Percentiles rank a stretch among this genome's conserved stretches.
Conservation (phyloP, 2,888 invertebrate genomes). For the Eristalis pertinax region DNA sequence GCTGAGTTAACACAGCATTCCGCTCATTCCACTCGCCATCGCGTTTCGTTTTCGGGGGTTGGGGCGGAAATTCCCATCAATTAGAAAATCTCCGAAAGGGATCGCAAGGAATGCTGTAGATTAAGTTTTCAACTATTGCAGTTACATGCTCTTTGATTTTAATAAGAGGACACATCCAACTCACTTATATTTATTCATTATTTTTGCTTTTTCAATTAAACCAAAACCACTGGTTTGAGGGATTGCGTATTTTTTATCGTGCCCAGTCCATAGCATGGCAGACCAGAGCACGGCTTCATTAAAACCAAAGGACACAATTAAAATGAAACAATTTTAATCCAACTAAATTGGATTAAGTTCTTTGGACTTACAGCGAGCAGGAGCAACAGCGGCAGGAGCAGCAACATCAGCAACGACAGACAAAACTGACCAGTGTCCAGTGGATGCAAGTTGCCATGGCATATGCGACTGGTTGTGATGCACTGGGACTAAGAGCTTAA, state of each 20-base stretch:
- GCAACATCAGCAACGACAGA: conserved; percentile 13
- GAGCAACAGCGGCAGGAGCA: conserved; percentile 18
- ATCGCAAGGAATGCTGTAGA: conserved; percentile 52
- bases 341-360: conserved; percentile 71
- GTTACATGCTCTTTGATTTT: neutral
- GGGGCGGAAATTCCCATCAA: conserved; percentile 56
- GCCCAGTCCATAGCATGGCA: neutral
- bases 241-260: conserved; percentile 25
- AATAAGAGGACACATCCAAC: neutral
- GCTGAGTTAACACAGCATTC: conserved; percentile 55
- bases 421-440: conserved; percentile 48
- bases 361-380: conserved; percentile 36
- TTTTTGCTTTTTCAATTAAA: conserved; percentile 39
- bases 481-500: conserved; percentile 32
- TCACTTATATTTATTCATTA: conserved; percentile 39
- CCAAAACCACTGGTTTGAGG: conserved; percentile 26
- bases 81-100: conserved; percentile 55
- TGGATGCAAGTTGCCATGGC: conserved; percentile 51
- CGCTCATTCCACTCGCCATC: neutral
- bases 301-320: conserved; percentile 63
- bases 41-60: neutral
- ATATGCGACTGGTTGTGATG: conserved; percentile 35
- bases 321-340: conserved; percentile 71
- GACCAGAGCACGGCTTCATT: conserved; percentile 53
- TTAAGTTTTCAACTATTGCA: conserved; percentile 49